Evolutionary conservation across 2,797 vertebrate genomes (phyloP).

Genomic region (Onychomys leucogaster): DNA sequence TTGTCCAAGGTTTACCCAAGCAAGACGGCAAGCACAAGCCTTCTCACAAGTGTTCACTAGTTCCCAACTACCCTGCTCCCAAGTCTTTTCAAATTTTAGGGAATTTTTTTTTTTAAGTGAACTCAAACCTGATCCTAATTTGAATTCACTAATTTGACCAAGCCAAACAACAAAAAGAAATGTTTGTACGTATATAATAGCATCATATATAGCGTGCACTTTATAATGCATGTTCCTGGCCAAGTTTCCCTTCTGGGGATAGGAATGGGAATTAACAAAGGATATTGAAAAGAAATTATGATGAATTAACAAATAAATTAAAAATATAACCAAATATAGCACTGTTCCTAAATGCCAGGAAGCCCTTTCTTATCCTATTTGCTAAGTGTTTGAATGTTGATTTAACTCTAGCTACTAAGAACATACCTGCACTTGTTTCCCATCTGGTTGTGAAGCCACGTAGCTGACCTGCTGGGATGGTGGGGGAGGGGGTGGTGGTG

Average conservation of each 20-base stretch:
- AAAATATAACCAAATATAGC: slow-evolving; percentile 4
- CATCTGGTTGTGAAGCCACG: slow-evolving; percentile 91
- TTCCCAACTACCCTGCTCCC: background rate
- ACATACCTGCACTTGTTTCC: slow-evolving; percentile 93
- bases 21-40: background rate
- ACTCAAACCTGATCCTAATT: background rate
- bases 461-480: slow-evolving; percentile 94
- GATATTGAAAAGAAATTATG: background rate
- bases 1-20: background rate
- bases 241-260: slow-evolving; percentile 24
- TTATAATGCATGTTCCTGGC: background rate
- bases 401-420: slow-evolving; percentile 68
- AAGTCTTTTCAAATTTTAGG: background rate
- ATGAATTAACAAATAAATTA: slow-evolving; percentile 63
- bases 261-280: background rate
- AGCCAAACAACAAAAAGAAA: background rate
- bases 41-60: background rate
- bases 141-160: background rate
- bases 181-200: background rate
- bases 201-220: background rate
- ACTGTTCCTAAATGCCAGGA: slow-evolving; percentile 15
- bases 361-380: background rate
- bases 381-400: background rate
- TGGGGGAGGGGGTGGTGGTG: slow-evolving; percentile 96
- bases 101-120: background rate